phyloP scores from a whole-genome alignment of 2,888 invertebrate species.

The Cephus nigrinus region DNA sequence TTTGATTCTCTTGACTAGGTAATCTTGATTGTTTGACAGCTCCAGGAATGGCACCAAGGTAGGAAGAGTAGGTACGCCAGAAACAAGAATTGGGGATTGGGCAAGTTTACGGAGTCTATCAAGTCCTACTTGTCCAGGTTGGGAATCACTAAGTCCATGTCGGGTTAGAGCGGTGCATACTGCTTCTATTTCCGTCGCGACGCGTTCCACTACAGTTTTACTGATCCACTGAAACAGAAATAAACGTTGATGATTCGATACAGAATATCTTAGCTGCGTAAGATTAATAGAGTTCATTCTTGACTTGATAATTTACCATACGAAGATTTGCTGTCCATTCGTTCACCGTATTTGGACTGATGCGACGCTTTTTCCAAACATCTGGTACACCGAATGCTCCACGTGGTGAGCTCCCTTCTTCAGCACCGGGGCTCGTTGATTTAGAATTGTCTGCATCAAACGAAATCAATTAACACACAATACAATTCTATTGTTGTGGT shows the following conservation, averaged over 20 bases:
- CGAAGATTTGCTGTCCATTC: slow-evolving; percentile 84
- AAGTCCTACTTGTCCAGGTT: slow-evolving; percentile 77
- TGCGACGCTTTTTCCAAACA: slow-evolving; percentile 74
- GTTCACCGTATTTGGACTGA: slow-evolving; percentile 77
- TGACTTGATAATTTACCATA: slow-evolving; percentile 68
- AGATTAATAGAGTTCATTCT: slow-evolving; percentile 10
- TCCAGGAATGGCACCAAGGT: slow-evolving; percentile 84
- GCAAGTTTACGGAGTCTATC: slow-evolving; percentile 82
- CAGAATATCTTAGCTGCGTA: slow-evolving; percentile 28
- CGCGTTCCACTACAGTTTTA: slow-evolving; percentile 81
- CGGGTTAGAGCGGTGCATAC: slow-evolving; percentile 78
- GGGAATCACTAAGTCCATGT: slow-evolving; percentile 76
- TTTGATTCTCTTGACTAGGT: slow-evolving; percentile 82
- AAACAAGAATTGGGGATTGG: slow-evolving; percentile 68
- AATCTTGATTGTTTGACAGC: slow-evolving; percentile 85
- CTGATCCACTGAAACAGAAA: slow-evolving; percentile 80
- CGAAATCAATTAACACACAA: slow-evolving; percentile 2
- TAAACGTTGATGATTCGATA: neutral
- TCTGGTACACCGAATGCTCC: slow-evolving; percentile 65
- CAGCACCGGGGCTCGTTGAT: slow-evolving; percentile 62
- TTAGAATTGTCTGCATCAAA: slow-evolving; percentile 53
- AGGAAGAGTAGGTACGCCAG: slow-evolving; percentile 71
- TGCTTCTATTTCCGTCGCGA: slow-evolving; percentile 79
- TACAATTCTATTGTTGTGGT: slow-evolving; percentile 5
- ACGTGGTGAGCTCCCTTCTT: slow-evolving; percentile 66